These are phyloP conservation scores for Drosophila simulans DNA, from an alignment of 1,140 invertebrate genomes.

Conservation along the genomic window DNA sequence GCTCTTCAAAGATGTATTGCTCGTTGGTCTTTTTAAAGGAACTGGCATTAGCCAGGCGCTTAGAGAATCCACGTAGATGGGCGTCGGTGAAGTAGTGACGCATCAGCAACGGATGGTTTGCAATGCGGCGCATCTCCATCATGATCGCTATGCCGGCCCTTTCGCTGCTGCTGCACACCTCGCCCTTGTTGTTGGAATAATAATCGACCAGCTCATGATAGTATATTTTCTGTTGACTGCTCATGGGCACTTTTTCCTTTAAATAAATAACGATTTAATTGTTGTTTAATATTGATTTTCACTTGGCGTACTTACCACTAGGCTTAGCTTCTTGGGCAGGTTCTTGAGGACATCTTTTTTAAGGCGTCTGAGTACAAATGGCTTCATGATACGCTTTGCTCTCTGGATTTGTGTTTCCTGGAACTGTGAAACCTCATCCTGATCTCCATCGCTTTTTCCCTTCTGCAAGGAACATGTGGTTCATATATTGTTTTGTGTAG, in stretches of 20 bases:
- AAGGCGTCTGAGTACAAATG: slow-evolving; percentile 96
- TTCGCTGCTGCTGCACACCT: slow-evolving; percentile 85
- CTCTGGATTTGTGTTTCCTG: slow-evolving; percentile 95
- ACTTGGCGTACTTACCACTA: slow-evolving; percentile 85
- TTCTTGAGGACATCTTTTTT: slow-evolving; percentile 94
- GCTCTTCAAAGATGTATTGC: slow-evolving; percentile 94
- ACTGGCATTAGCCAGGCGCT: slow-evolving; percentile 89
- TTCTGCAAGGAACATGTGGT: slow-evolving; percentile 52
- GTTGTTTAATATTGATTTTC: background rate
- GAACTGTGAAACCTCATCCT: slow-evolving; percentile 90
- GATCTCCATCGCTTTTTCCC: slow-evolving; percentile 83
- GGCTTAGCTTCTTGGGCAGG: slow-evolving; percentile 91
- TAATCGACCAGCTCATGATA: slow-evolving; percentile 91
- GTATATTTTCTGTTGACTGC: slow-evolving; percentile 88
- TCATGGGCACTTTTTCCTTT: slow-evolving; percentile 87
- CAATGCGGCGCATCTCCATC: slow-evolving; percentile 94
- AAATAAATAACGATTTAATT: background rate
- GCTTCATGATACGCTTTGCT: slow-evolving; percentile 97
- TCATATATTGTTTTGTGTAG: background rate
- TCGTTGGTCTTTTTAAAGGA: slow-evolving; percentile 91
- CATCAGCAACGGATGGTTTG: slow-evolving; percentile 94
- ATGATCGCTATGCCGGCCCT: slow-evolving; percentile 91
- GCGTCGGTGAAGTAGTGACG: slow-evolving; percentile 92
- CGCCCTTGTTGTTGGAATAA: slow-evolving; percentile 89
- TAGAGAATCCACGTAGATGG: slow-evolving; percentile 90